phyloP scores from a whole-genome alignment of 1,140 invertebrate species.

The Charaxes varanes region DNA sequence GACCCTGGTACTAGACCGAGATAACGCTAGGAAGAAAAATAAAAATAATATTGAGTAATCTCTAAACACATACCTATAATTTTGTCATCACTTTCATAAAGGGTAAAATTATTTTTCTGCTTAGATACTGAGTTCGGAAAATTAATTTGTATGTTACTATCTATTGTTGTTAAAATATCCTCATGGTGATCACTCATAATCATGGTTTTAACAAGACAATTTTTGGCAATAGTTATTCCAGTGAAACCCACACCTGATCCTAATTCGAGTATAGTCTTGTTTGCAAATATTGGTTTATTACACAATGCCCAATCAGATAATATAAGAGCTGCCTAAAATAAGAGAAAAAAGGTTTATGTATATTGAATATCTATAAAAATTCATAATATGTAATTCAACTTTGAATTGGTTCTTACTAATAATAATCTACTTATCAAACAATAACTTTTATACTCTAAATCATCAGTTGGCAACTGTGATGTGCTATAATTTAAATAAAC shows the following conservation, averaged over 20 bases:
- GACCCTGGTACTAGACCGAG: no score
- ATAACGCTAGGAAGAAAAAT: no score
- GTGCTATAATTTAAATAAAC: neutral
- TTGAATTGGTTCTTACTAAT: no score
- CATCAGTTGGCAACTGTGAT: no score
- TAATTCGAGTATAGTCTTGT: constrained; percentile 51
- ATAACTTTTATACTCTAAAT: no score
- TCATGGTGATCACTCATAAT: constrained; percentile 48
- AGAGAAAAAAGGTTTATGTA: constrained; percentile 13
- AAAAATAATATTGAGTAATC: neutral
- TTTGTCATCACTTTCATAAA: constrained; percentile 18
- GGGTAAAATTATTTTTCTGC: constrained; percentile 3
- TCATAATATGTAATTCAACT: constrained; percentile 1
- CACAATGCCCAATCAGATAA: constrained; percentile 51
- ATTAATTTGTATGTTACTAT: constrained; percentile 51
- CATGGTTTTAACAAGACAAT: constrained; percentile 40
- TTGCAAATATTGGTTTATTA: constrained; percentile 36
- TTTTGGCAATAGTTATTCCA: constrained; percentile 46
- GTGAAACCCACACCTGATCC: constrained; percentile 63
- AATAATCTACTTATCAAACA: no score
- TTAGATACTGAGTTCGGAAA: constrained; percentile 23
- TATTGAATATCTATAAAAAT: constrained; percentile 1
- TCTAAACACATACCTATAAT: constrained; percentile 29
- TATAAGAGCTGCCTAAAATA: constrained; percentile 55
- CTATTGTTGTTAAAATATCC: constrained; percentile 46